Percentiles rank a stretch among this genome's conserved stretches.
phyloP scores from a whole-genome alignment of 1,140 invertebrate genomes.

The Scaptomyza graminum region DNA sequence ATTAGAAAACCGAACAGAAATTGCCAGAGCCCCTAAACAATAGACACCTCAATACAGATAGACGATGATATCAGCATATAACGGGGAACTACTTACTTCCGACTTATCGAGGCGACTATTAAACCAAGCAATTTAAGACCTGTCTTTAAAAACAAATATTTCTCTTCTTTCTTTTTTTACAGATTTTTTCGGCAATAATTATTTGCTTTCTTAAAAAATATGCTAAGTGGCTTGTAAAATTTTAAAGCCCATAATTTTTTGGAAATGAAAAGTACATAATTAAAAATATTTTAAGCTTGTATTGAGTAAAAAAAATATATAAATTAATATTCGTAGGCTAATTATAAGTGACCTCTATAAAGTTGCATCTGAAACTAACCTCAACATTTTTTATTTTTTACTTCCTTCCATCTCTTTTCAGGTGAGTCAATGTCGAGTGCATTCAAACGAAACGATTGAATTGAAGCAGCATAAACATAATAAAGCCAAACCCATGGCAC shows the following conservation, averaged over 20 bases:
- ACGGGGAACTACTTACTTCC: slow-evolving; percentile 3
- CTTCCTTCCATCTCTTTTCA: slow-evolving; percentile 41
- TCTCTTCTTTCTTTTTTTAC: no score
- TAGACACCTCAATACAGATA: not conserved
- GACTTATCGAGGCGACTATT: not conserved
- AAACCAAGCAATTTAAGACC: not conserved
- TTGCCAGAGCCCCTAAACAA: not conserved
- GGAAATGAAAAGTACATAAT: no score
- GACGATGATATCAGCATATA: slow-evolving; percentile 10
- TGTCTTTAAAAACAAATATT: not conserved
- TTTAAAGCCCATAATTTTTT: no score
- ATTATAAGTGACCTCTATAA: slow-evolving; percentile 3
- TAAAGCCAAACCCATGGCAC: not conserved
- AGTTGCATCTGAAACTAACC: slow-evolving; percentile 51
- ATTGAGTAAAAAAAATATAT: no score
- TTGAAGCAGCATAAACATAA: slow-evolving; percentile 3
- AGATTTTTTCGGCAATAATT: not conserved
- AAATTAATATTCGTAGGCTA: no score
- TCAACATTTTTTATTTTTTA: slow-evolving; percentile 5
- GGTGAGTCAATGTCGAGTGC: slow-evolving; percentile 46
- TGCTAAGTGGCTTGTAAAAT: no score
- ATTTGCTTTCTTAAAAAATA: not conserved
- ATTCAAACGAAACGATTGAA: slow-evolving; percentile 21
- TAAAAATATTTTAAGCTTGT: no score
- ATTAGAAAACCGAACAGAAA: slow-evolving; percentile 11